phyloP scores from a whole-genome alignment of 1,140 invertebrate species.

The Papilio machaon region DNA sequence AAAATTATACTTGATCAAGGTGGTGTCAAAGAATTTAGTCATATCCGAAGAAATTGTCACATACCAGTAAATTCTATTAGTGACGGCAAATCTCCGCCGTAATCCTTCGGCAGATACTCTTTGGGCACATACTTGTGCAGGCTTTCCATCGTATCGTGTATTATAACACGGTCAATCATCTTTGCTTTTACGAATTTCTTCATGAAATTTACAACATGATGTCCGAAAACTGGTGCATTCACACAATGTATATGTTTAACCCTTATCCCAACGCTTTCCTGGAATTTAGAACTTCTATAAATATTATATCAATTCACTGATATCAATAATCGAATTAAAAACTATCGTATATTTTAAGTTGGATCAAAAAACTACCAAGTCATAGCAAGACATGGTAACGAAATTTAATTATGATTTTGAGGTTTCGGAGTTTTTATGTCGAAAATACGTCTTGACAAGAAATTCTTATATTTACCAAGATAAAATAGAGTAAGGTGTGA shows the following conservation, averaged over 20 bases:
- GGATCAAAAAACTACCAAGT: no score
- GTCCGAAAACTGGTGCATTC: constrained; percentile 47
- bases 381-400: no score
- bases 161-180: constrained; percentile 72
- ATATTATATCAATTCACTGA: no score
- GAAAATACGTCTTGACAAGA: no score
- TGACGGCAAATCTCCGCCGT: constrained; percentile 73
- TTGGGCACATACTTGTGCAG: constrained; percentile 77
- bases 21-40: no score
- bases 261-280: constrained; percentile 62
- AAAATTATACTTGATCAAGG: no score
- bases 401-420: no score
- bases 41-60: constrained; percentile 20
- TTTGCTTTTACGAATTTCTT: constrained; percentile 79
- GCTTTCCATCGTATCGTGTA: constrained; percentile 68
- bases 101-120: constrained; percentile 80
- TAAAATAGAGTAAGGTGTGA: no score
- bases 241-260: constrained; percentile 58
- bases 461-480: no score
- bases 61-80: constrained; percentile 63
- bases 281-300: constrained; percentile 39
- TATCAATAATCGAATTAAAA: no score
- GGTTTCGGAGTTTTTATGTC: no score
- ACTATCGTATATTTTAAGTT: no score
- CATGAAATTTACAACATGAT: constrained; percentile 60